phyloP scores from a whole-genome alignment of 2,888 invertebrate genomes.

The Anthrax anthrax region DNA sequence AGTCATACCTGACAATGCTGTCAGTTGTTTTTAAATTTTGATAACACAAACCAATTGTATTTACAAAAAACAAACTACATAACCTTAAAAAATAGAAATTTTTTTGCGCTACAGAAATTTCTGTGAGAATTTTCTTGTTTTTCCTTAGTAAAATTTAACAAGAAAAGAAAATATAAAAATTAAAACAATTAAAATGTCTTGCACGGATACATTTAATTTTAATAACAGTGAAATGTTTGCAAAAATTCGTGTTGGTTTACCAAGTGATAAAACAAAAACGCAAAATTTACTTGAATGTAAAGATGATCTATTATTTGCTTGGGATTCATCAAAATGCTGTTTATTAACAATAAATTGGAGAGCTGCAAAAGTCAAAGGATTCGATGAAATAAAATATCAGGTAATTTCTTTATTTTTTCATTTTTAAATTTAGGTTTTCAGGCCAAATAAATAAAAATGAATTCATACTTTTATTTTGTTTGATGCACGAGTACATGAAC shows the following conservation, averaged over 20 bases:
- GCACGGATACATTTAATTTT: slow-evolving; percentile 41
- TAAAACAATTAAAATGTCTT: slow-evolving; percentile 15
- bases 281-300: slow-evolving; percentile 43
- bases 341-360: slow-evolving; percentile 43
- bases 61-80: too few species aligned
- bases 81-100: too few species aligned
- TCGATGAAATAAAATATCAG: slow-evolving; percentile 36
- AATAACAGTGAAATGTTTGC: slow-evolving; percentile 42
- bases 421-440: too few species aligned
- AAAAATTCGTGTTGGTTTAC: slow-evolving; percentile 38
- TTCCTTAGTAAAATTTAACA: too few species aligned
- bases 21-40: too few species aligned
- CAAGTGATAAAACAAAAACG: slow-evolving; percentile 36
- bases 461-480: not conserved
- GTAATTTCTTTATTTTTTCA: slow-evolving; percentile 23
- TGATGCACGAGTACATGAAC: not conserved
- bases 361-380: slow-evolving; percentile 28
- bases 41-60: too few species aligned
- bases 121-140: too few species aligned
- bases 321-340: slow-evolving; percentile 44
- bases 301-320: slow-evolving; percentile 46
- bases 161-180: not conserved
- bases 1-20: too few species aligned
- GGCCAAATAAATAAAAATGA: not conserved
- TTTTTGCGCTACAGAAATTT: too few species aligned